Conservation (phyloP, 1,140 invertebrate species). For the Gyrodactylus salaris region DNA sequence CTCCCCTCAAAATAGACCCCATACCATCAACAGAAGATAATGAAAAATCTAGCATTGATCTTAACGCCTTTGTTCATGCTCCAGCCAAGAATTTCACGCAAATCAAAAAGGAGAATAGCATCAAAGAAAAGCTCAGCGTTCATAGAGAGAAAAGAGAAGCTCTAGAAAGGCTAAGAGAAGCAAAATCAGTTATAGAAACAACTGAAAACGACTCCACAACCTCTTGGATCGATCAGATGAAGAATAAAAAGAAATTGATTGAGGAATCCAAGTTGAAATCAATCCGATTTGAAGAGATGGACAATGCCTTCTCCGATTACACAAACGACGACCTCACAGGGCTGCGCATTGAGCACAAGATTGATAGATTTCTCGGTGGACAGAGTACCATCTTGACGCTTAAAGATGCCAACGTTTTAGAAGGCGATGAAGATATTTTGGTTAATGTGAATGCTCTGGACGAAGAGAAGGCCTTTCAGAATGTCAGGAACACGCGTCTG, state of each 20-base stretch:
- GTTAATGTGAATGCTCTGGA: slow-evolving; percentile 83
- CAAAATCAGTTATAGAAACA: not conserved
- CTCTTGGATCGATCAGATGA: slow-evolving; percentile 14
- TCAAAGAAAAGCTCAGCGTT: slow-evolving; percentile 32
- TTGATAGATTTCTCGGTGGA: slow-evolving; percentile 43
- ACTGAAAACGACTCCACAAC: not conserved
- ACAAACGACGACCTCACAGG: slow-evolving; percentile 33
- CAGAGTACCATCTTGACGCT: slow-evolving; percentile 53
- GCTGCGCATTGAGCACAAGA: slow-evolving; percentile 48
- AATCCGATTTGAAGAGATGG: slow-evolving; percentile 62
- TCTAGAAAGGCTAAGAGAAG: not conserved
- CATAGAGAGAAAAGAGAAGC: slow-evolving; percentile 19
- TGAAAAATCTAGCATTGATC: slow-evolving; percentile 8
- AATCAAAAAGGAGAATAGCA: slow-evolving; percentile 38
- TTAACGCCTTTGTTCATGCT: slow-evolving; percentile 46
- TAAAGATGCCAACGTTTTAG: slow-evolving; percentile 54
- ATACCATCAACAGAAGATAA: slow-evolving; percentile 6
- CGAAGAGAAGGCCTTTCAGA: slow-evolving; percentile 56
- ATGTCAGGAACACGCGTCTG: slow-evolving; percentile 33
- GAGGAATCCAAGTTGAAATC: slow-evolving; percentile 33
- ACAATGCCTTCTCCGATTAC: slow-evolving; percentile 41
- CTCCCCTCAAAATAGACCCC: slow-evolving; percentile 34
- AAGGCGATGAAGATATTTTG: slow-evolving; percentile 41
- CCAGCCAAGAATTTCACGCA: slow-evolving; percentile 43
- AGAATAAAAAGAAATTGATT: slow-evolving; percentile 45